Percentiles rank a stretch among this genome's conserved stretches.
Conservation (phyloP, 2,888 invertebrate genomes). For the Syritta pipiens region DNA sequence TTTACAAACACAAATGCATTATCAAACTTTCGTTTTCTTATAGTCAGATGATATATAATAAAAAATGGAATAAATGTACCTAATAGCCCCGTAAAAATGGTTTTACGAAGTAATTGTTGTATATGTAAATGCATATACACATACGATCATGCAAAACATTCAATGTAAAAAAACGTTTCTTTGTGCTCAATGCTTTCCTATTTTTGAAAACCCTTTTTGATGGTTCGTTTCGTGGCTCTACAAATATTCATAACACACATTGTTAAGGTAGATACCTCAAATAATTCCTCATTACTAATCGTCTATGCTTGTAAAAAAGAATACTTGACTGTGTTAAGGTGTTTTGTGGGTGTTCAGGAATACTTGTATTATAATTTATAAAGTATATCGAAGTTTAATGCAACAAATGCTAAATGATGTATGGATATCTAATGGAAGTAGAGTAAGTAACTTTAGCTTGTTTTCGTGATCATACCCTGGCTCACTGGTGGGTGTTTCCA, state of each 20-base stretch:
- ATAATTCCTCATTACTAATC: slow-evolving; percentile 51
- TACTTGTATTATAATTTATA: not conserved
- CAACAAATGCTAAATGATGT: not conserved
- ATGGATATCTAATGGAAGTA: not conserved
- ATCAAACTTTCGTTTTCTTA: too few species aligned
- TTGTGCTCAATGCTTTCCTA: too few species aligned
- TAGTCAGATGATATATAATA: too few species aligned
- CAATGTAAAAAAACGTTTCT: too few species aligned
- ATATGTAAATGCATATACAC: too few species aligned
- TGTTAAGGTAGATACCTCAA: slow-evolving; percentile 49
- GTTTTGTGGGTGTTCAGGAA: not conserved
- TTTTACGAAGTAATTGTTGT: too few species aligned
- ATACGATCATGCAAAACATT: too few species aligned
- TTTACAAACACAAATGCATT: too few species aligned
- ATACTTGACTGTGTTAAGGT: slow-evolving; percentile 5
- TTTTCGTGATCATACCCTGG: slow-evolving; percentile 81
- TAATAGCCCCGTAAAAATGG: too few species aligned
- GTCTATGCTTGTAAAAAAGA: slow-evolving; percentile 55
- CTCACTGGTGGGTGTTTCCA: slow-evolving; percentile 96
- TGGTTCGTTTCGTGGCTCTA: slow-evolving; percentile 6
- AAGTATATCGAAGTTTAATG: not conserved
- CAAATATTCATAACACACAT: slow-evolving; percentile 17
- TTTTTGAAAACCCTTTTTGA: not conserved
- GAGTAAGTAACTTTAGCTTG: not conserved
- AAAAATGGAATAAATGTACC: too few species aligned